Evolutionary conservation across 2,888 invertebrate species (phyloP), one percentile per base, ranked within the genome.

Genomic region (Noctua fimbriata): DNA sequence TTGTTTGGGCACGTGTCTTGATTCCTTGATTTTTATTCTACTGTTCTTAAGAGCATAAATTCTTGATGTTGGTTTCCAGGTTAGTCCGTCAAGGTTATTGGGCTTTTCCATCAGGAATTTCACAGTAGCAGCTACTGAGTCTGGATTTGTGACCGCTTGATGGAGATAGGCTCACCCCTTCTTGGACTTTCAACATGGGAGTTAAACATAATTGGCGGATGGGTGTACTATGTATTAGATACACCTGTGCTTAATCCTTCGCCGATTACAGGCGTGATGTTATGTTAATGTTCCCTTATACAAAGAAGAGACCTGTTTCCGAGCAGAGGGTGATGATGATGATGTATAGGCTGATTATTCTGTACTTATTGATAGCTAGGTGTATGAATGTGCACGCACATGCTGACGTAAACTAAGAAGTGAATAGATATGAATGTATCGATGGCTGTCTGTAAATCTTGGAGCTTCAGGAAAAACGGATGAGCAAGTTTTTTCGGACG

Each of bases 1-100:
- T 76, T 36, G 52, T 73, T 49, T 6, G 3, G 24, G 63, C n/a
- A 65, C 52, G 73, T 81, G 82, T 16, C 18, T 18, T 41, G 81
- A 5, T 7, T 78, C 14, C 18, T 12, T 18, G 10, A 79, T 28
- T 28, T 44, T 41, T 44, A 6, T 44, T 44, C 16, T 44, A 32
- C 32, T 21, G 5, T 63, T 65, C 21, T 16, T 28, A 16, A 60
- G n/a, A n/a, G 6, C 16, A 1, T 16, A 12, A 12, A 60, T 16
- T 60, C 0, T 10, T 36, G 63, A 36, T 21, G 21, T 36, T 32
- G 32, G 10, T 32, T 63, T 63, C 21, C 21, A 32, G 32, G 32
- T 32, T 10, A 2, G 32, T 63, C 2, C 32, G 2, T 3, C 1
- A 0, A 36, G 32, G 18, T 21, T 32, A 32, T 21, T 63, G 4